Conservation (phyloP, 2,113 vertebrate genomes). For the Antennarius striatus region DNA sequence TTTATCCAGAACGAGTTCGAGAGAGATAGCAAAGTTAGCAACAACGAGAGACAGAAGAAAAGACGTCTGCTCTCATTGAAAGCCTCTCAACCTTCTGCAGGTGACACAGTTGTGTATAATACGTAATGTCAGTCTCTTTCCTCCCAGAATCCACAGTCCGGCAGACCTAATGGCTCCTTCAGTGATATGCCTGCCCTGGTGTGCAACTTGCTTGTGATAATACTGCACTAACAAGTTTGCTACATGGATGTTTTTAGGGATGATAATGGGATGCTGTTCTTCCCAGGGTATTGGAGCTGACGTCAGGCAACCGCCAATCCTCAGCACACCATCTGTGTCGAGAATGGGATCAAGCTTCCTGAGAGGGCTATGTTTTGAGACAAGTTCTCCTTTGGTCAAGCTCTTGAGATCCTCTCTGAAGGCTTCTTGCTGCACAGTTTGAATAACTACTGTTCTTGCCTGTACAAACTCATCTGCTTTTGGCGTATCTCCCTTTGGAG, state of each 20-base stretch:
- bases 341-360: neutral
- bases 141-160: neutral
- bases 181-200: slow-evolving; percentile 6
- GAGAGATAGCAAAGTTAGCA: too few relatives aligned
- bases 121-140: neutral
- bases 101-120: neutral
- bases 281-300: neutral
- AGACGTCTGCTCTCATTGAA: too few relatives aligned
- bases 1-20: too few relatives aligned
- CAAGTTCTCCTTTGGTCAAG: neutral
- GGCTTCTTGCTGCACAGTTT: neutral
- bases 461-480: neutral
- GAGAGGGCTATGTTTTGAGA: neutral
- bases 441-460: neutral
- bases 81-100: too few relatives aligned
- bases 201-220: neutral
- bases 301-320: neutral
- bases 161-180: neutral
- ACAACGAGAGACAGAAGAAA: too few relatives aligned
- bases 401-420: slow-evolving; percentile 1
- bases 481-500: neutral
- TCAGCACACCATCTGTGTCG: neutral
- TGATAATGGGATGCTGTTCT: neutral
- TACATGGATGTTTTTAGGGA: neutral
- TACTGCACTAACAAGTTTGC: neutral